Percentiles rank a stretch among this genome's conserved stretches.
Conservation (phyloP, 2,113 vertebrate genomes). For the Dunckerocampus dactyliophorus region DNA sequence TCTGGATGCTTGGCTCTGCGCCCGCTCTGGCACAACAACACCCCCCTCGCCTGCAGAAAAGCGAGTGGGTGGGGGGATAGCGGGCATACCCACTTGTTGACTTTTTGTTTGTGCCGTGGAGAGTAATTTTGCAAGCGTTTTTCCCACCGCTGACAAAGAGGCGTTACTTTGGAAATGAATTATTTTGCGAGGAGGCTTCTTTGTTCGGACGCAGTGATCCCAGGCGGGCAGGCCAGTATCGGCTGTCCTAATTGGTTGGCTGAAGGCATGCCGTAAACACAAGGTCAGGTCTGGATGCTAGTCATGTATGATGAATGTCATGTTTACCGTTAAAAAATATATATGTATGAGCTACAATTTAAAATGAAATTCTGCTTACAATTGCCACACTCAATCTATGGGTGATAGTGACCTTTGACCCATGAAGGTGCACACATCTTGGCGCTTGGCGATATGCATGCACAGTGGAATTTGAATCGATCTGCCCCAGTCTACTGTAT, state of each 20-base stretch:
- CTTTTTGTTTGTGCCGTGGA: conserved; percentile 37
- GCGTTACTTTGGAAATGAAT: conserved; percentile 32
- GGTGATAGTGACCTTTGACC: conserved; percentile 42
- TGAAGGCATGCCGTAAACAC: conserved; percentile 26
- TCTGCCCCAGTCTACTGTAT: too few relatives aligned
- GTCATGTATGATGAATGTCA: conserved; percentile 26
- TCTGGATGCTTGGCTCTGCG: conserved; percentile 58
- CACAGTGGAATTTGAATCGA: too few relatives aligned
- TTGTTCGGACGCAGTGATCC: conserved; percentile 39
- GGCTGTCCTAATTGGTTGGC: conserved; percentile 31
- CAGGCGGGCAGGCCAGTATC: conserved; percentile 14
- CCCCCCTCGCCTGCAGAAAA: conserved; percentile 15
- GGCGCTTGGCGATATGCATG: neutral
- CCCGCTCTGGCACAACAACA: conserved; percentile 51
- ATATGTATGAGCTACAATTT: too few relatives aligned
- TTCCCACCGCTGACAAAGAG: conserved; percentile 31
- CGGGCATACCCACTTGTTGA: conserved; percentile 70
- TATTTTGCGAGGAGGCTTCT: conserved; percentile 46
- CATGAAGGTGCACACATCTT: conserved; percentile 16
- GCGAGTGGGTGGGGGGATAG: neutral
- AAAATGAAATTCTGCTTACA: too few relatives aligned
- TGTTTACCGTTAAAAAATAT: neutral
- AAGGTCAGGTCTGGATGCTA: conserved; percentile 21
- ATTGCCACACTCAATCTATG: conserved; percentile 18
- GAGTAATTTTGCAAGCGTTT: conserved; percentile 9